phyloP scores from a whole-genome alignment of 2,113 vertebrate species.

The Campylomormyrus tamandua region DNA sequence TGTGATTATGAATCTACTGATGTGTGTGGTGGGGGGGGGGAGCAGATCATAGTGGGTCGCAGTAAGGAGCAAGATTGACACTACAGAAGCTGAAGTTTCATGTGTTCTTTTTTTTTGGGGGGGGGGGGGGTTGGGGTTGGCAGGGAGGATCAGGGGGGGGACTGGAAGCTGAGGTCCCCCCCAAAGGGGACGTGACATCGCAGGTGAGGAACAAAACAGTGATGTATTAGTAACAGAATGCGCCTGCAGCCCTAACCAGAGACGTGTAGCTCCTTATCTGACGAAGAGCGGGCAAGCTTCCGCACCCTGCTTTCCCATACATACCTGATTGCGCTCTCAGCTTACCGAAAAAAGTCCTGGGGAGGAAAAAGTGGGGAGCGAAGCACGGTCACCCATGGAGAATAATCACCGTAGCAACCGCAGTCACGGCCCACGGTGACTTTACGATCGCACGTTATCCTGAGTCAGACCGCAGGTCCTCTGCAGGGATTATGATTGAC shows the following conservation, averaged over 20 bases:
- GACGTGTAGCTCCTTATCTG: slow-evolving; percentile 70
- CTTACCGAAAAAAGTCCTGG: slow-evolving; percentile 54
- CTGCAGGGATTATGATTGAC: not conserved
- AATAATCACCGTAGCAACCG: not conserved
- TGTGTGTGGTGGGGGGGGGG: slow-evolving; percentile 16
- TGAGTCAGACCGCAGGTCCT: not conserved
- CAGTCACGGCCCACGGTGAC: not conserved
- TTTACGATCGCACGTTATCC: not conserved
- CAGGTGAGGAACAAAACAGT: slow-evolving; percentile 61
- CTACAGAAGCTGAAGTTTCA: slow-evolving; percentile 35
- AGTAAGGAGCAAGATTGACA: slow-evolving; percentile 7
- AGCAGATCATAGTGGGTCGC: not conserved
- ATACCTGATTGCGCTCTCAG: slow-evolving; percentile 57
- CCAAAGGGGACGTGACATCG: slow-evolving; percentile 49
- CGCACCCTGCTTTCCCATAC: slow-evolving; percentile 63
- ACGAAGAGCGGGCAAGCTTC: slow-evolving; percentile 59
- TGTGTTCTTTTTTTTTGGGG: slow-evolving; percentile 1
- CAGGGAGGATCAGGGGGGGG: slow-evolving; percentile 33
- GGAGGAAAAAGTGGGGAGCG: slow-evolving; percentile 34
- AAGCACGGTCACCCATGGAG: not conserved
- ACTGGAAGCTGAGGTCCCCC: slow-evolving; percentile 58
- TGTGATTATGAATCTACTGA: not conserved
- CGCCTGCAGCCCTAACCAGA: slow-evolving; percentile 62
- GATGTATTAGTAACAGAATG: slow-evolving; percentile 85
- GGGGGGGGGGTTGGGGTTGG: not conserved